Evolutionary conservation across 2,888 invertebrate genomes (phyloP).

Genomic region (Agrilus biguttatus): DNA sequence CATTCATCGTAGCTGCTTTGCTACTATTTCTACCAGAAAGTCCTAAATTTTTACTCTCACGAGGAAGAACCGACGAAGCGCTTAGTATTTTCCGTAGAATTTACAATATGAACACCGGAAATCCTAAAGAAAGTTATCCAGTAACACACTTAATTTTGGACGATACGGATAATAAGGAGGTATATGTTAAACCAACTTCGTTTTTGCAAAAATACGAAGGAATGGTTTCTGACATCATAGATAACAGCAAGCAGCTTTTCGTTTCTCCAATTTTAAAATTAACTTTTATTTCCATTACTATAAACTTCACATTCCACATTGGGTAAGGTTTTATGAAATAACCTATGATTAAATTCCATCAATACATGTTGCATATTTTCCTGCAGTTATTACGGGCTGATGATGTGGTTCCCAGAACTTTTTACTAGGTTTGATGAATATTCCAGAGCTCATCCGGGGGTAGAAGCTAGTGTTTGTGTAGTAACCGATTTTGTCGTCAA

Average conservation of each 20-base stretch:
- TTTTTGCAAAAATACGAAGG: conserved; percentile 50
- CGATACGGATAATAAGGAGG: conserved; percentile 26
- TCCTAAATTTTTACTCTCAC: conserved; percentile 73
- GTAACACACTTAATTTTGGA: conserved; percentile 56
- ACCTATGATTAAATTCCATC: background rate
- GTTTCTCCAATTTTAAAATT: conserved; percentile 69
- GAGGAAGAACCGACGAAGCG: conserved; percentile 67
- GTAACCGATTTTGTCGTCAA: conserved; percentile 63
- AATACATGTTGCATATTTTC: conserved; percentile 2
- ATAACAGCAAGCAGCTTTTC: conserved; percentile 71
- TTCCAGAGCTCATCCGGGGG: conserved; percentile 49
- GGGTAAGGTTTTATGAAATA: conserved; percentile 41
- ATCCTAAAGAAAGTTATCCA: conserved; percentile 57
- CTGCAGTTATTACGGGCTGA: conserved; percentile 75
- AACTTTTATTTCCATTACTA: conserved; percentile 70
- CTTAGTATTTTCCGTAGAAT: conserved; percentile 68
- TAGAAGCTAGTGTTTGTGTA: conserved; percentile 54
- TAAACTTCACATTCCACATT: conserved; percentile 88
- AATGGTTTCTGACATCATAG: conserved; percentile 63
- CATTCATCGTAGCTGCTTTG: conserved; percentile 71
- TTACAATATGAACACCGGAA: conserved; percentile 69
- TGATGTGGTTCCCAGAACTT: conserved; percentile 96
- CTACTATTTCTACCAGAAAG: conserved; percentile 79
- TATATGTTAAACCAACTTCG: conserved; percentile 31
- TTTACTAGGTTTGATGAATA: conserved; percentile 82